These are phyloP conservation scores for Lithobates sylvaticus DNA, from an alignment of 2,797 vertebrate genomes.

Conservation along the genomic window DNA sequence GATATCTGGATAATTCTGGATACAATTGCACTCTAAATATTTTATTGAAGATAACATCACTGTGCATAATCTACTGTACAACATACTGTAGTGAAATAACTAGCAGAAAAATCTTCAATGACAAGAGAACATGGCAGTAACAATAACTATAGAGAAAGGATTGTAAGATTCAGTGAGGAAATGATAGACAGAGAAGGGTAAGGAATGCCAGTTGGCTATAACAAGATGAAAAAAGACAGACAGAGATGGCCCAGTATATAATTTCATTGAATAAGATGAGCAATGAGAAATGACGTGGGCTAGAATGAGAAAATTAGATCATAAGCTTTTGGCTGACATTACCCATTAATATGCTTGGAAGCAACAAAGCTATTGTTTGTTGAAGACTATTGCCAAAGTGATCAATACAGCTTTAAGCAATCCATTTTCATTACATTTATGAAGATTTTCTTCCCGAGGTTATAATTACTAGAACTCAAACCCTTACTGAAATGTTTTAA, in stretches of 20 bases:
- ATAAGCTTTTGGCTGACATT: constrained; percentile 42
- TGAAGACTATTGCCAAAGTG: constrained; percentile 13
- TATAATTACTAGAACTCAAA: constrained; percentile 12
- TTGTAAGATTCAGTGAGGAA: background rate
- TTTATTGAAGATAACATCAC: too few relatives aligned
- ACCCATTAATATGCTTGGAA: constrained; percentile 19
- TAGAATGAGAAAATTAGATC: constrained; percentile 39
- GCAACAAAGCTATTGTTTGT: constrained; percentile 13
- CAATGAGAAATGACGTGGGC: constrained; percentile 9
- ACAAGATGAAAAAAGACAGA: background rate
- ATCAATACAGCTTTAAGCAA: constrained; percentile 31
- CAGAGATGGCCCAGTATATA: constrained; percentile 4
- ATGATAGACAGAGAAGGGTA: background rate
- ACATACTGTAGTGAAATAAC: background rate
- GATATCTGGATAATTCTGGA: too few relatives aligned
- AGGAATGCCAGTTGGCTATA: constrained; percentile 10
- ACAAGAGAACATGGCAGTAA: background rate
- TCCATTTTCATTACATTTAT: constrained; percentile 21
- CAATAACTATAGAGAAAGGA: background rate
- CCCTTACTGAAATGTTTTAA: background rate
- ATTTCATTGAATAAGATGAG: constrained; percentile 18
- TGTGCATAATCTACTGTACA: too few relatives aligned
- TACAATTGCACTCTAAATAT: too few relatives aligned
- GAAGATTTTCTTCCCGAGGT: background rate
- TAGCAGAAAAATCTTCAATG: background rate